These are phyloP conservation scores for Pangasius djambal DNA, from an alignment of 2,797 vertebrate species.

Conservation along the genomic window DNA sequence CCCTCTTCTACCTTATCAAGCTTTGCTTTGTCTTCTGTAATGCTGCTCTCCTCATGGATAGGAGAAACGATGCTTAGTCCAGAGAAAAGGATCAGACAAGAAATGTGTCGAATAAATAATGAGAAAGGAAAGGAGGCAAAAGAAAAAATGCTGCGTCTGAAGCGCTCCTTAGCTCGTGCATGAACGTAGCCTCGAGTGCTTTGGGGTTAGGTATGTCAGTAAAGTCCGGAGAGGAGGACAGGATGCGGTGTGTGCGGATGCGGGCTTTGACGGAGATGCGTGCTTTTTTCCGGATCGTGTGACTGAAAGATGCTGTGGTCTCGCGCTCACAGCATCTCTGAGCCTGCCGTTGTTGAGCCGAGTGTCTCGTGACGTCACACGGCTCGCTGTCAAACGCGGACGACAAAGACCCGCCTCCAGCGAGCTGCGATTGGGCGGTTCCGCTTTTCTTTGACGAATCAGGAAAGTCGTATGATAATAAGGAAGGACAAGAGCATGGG, in stretches of 20 bases:
- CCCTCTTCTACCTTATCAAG: conserved; percentile 52
- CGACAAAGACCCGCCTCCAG: conserved; percentile 49
- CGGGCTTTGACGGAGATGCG: conserved; percentile 65
- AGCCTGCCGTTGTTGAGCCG: conserved; percentile 74
- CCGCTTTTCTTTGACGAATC: conserved; percentile 49
- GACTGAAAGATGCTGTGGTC: conserved; percentile 82
- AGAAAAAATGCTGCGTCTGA: conserved; percentile 60
- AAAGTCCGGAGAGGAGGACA: conserved; percentile 57
- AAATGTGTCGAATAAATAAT: conserved; percentile 62
- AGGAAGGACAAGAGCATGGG: conserved; percentile 49
- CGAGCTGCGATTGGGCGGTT: conserved; percentile 65
- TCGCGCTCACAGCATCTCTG: conserved; percentile 80
- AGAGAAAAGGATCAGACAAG: conserved; percentile 50
- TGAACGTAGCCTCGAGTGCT: conserved; percentile 51
- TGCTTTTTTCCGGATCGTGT: conserved; percentile 61
- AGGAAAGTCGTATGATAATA: conserved; percentile 66
- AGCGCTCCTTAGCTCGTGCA: conserved; percentile 65
- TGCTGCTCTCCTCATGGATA: conserved; percentile 69
- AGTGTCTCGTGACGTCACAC: conserved; percentile 77
- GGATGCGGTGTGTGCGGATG: conserved; percentile 48
- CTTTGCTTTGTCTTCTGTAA: conserved; percentile 59
- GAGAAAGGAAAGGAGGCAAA: conserved; percentile 49
- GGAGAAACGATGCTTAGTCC: conserved; percentile 19
- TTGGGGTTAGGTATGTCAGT: conserved; percentile 56
- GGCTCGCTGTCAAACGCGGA: conserved; percentile 58